phyloP scores from a whole-genome alignment of 2,888 invertebrate genomes.

The Phasia obesa region DNA sequence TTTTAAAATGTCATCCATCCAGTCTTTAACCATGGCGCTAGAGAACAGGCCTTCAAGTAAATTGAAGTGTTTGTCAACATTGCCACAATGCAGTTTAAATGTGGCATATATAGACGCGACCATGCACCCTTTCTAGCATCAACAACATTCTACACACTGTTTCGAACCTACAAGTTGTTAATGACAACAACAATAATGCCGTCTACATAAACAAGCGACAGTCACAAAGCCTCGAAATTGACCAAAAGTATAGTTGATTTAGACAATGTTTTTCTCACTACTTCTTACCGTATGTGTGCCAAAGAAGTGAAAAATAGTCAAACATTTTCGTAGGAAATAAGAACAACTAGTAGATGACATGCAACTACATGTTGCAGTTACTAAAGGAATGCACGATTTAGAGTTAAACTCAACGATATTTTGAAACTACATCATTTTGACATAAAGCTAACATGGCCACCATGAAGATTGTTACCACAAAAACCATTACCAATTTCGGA shows the following conservation, averaged over 20 bases:
- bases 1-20: constrained; percentile 55
- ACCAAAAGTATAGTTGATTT: constrained; percentile 79
- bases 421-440: constrained; percentile 67
- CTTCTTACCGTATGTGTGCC: not conserved
- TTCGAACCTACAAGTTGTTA: constrained; percentile 36
- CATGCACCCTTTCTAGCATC: constrained; percentile 27
- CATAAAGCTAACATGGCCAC: constrained; percentile 41
- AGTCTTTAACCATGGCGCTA: constrained; percentile 47
- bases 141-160: constrained; percentile 13
- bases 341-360: constrained; percentile 34
- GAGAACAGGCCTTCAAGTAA: constrained; percentile 56
- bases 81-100: constrained; percentile 69
- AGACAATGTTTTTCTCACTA: constrained; percentile 60
- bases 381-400: constrained; percentile 24
- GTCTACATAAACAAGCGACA: constrained; percentile 76
- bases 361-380: constrained; percentile 14
- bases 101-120: constrained; percentile 65
- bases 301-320: constrained; percentile 19
- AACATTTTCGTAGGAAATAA: not conserved
- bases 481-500: constrained; percentile 48
- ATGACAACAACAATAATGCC: constrained; percentile 26
- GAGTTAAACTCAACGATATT: constrained; percentile 43
- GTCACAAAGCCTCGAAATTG: constrained; percentile 80
- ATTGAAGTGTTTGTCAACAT: constrained; percentile 78
- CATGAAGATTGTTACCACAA: constrained; percentile 59